Evolutionary conservation across 2,113 vertebrate species (phyloP).

Genomic region (Tachuris rubrigastra): DNA sequence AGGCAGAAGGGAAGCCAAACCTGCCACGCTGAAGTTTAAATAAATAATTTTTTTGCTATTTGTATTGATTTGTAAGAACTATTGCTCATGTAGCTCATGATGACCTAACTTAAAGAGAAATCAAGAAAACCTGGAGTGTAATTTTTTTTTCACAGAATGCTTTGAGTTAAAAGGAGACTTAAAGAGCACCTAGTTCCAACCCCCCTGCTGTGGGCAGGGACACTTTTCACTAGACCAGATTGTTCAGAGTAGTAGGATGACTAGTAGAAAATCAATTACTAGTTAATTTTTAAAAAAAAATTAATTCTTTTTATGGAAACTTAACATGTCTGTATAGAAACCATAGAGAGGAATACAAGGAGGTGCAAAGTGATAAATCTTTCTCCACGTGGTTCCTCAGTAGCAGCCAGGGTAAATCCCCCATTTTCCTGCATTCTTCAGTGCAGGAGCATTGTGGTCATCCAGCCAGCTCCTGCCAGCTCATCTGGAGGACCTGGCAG

Average conservation of each 20-base stretch:
- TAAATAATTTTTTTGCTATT: background rate
- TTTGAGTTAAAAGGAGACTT: background rate
- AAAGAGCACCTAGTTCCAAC: background rate
- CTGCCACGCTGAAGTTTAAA: background rate
- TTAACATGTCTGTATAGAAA: background rate
- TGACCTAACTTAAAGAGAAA: background rate
- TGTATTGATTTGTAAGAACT: background rate
- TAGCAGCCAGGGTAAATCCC: background rate
- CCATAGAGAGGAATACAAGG: background rate
- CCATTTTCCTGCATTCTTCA: background rate
- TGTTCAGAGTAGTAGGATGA: background rate
- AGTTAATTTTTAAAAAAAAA: background rate
- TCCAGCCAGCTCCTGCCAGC: background rate
- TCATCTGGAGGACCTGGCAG: background rate
- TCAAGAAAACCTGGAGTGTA: background rate
- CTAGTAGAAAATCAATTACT: background rate
- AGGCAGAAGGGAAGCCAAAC: background rate
- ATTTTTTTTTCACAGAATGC: background rate
- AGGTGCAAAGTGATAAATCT: background rate
- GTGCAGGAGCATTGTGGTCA: background rate
- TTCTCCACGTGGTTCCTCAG: fast-evolving
- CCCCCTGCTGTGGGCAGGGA: background rate
- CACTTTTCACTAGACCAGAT: background rate
- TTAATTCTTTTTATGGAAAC: background rate
- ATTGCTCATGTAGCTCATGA: background rate